These are phyloP conservation scores for Trisateles emortualis DNA, from an alignment of 2,888 invertebrate genomes.

Conservation along the genomic window DNA sequence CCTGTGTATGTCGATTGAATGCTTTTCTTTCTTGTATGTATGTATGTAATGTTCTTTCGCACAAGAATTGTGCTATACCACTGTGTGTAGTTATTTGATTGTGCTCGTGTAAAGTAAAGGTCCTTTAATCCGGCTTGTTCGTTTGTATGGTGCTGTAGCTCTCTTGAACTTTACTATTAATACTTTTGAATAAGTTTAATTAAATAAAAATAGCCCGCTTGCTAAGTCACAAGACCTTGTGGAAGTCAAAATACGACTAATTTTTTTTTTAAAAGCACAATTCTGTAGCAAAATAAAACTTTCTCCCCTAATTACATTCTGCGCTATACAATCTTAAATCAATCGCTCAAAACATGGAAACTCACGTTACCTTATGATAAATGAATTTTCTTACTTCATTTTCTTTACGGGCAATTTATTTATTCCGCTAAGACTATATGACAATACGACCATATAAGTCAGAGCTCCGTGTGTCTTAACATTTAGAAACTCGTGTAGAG, in stretches of 20 bases:
- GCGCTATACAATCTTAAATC: conserved; percentile 45
- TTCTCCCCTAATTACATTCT: conserved; percentile 29
- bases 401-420: conserved; percentile 84
- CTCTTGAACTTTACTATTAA: too few species aligned
- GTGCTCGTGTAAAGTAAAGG: too few species aligned
- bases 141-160: too few species aligned
- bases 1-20: too few species aligned
- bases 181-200: too few species aligned
- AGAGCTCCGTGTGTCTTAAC: conserved; percentile 49
- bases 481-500: conserved; percentile 11
- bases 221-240: too few species aligned
- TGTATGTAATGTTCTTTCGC: too few species aligned
- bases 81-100: too few species aligned
- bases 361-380: conserved; percentile 72
- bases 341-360: conserved; percentile 62
- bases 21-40: too few species aligned
- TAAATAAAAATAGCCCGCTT: too few species aligned
- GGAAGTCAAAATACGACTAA: background rate
- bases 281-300: conserved; percentile 11
- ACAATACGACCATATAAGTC: conserved; percentile 55
- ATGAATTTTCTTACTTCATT: conserved; percentile 82
- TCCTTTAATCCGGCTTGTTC: too few species aligned
- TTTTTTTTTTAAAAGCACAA: background rate
- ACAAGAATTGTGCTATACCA: too few species aligned
- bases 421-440: conserved; percentile 76